These are phyloP conservation scores for Spheniscus humboldti DNA, from an alignment of 2,797 vertebrate genomes.

Conservation along the genomic window DNA sequence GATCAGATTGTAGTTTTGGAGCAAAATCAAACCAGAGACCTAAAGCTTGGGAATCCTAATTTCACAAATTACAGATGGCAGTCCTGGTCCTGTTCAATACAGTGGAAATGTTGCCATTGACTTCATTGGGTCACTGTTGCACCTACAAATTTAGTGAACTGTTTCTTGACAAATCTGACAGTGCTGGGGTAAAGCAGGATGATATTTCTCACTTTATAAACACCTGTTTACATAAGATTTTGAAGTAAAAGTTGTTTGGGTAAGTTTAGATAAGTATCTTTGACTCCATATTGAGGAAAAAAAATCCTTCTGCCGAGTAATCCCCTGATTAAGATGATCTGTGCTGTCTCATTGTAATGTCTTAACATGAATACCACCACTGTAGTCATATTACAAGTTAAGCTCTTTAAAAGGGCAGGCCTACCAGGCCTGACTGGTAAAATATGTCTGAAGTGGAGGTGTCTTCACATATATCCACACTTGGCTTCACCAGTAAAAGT, in stretches of 20 bases:
- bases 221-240: not conserved
- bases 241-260: not conserved
- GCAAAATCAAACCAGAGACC: not conserved
- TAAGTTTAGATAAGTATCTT: not conserved
- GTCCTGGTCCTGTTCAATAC: rapidly evolving
- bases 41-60: not conserved
- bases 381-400: not conserved
- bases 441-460: not conserved
- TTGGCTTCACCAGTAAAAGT: not conserved
- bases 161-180: not conserved
- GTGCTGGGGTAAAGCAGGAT: not conserved
- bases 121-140: not conserved
- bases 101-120: not conserved
- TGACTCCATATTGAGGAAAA: not conserved
- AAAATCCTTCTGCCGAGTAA: not conserved
- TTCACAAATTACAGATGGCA: not conserved
- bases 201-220: not conserved
- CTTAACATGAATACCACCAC: not conserved
- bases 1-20: not conserved
- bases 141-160: not conserved
- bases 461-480: not conserved
- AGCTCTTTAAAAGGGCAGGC: not conserved
- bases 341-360: not conserved
- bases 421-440: not conserved
- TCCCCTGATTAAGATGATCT: not conserved